Evolutionary conservation across 1,140 invertebrate species (phyloP).

Genomic region (Laupala kohalensis): DNA sequence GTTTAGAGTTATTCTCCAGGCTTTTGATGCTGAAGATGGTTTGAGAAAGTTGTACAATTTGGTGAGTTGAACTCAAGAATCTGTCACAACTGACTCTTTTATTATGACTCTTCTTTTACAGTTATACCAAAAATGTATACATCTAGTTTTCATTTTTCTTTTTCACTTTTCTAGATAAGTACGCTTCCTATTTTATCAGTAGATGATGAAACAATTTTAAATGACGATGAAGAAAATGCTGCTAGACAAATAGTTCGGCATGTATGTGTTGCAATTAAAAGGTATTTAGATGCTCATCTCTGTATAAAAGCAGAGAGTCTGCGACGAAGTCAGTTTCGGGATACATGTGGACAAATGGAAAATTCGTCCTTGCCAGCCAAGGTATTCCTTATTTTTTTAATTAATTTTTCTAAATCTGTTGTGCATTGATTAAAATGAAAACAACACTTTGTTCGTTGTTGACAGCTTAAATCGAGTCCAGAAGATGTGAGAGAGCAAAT

Average conservation of each 20-base stretch:
- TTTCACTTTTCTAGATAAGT: conserved; percentile 46
- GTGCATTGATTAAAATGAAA: not conserved
- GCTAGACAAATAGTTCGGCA: conserved; percentile 89
- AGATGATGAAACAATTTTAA: conserved; percentile 49
- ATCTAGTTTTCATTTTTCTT: not conserved
- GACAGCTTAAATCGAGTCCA: conserved; percentile 38
- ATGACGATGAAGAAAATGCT: conserved; percentile 81
- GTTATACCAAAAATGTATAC: not conserved
- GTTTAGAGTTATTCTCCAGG: conserved; percentile 78
- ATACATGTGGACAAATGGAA: conserved; percentile 25
- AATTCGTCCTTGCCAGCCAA: conserved; percentile 45
- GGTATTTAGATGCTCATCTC: conserved; percentile 86
- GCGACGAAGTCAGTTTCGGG: conserved; percentile 40
- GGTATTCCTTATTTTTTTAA: conserved; percentile 25
- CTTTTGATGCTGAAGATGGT: conserved; percentile 86
- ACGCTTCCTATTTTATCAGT: conserved; percentile 65
- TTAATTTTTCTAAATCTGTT: not conserved
- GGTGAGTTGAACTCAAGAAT: conserved; percentile 34
- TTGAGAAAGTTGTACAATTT: conserved; percentile 87
- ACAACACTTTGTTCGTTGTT: not conserved
- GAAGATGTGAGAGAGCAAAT: conserved; percentile 77
- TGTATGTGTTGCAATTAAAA: conserved; percentile 78
- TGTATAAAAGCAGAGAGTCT: conserved; percentile 71
- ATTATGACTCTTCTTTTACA: not conserved
- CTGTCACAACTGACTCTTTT: not conserved